Conservation (phyloP, 2,113 vertebrate genomes). For the Siniperca chuatsi region DNA sequence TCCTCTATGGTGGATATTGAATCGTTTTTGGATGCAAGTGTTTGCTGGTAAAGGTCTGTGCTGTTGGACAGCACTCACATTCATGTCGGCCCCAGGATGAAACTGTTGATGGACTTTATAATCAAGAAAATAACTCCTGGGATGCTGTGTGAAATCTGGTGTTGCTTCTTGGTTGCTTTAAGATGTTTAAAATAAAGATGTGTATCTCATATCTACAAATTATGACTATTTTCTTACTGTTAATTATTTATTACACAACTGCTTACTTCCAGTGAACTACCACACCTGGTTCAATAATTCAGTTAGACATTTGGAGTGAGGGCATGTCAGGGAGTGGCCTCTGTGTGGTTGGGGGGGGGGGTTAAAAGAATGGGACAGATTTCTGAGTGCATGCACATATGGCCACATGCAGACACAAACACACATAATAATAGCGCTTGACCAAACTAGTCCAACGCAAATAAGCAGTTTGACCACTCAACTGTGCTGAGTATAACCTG, state of each 20-base stretch:
- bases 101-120: neutral
- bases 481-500: neutral
- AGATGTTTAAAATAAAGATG: neutral
- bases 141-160: neutral
- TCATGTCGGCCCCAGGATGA: neutral
- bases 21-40: neutral
- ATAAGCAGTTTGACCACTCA: neutral
- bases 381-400: no score
- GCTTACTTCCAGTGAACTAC: neutral
- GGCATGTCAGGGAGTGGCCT: conserved; percentile 23
- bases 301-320: conserved; percentile 46
- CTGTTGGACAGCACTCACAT: neutral
- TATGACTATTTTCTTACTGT: neutral
- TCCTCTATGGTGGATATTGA: no score
- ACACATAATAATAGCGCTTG: neutral
- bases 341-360: no score
- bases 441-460: neutral
- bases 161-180: neutral
- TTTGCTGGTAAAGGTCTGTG: neutral
- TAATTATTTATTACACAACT: conserved; percentile 18
- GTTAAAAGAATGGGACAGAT: no score
- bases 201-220: neutral
- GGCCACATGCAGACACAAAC: conserved; percentile 12
- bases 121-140: neutral
- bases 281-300: conserved; percentile 46